Percentiles rank a stretch among this genome's conserved stretches.
These are phyloP conservation scores for Aphodius granarius DNA, from an alignment of 2,888 invertebrate species.

Conservation along the genomic window DNA sequence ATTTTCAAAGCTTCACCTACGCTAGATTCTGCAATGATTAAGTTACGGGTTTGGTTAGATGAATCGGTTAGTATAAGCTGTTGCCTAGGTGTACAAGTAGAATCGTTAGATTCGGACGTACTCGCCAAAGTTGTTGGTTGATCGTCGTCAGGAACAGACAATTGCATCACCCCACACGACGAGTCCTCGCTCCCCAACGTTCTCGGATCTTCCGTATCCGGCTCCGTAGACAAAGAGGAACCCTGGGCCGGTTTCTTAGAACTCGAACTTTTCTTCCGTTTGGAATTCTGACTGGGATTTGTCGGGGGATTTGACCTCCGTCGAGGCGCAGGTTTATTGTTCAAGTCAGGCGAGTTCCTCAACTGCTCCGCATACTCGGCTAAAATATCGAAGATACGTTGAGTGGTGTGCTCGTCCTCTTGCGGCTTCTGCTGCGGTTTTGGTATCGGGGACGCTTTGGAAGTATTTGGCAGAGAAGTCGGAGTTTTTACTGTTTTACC, in stretches of 20 bases:
- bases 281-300: slow-evolving; percentile 69
- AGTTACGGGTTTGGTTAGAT: slow-evolving; percentile 56
- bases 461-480: slow-evolving; percentile 57
- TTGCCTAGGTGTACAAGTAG: slow-evolving; percentile 42
- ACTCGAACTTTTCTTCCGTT: slow-evolving; percentile 67
- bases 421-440: slow-evolving; percentile 73
- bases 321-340: slow-evolving; percentile 79
- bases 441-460: slow-evolving; percentile 68
- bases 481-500: slow-evolving; percentile 62
- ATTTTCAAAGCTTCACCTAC: slow-evolving; percentile 67
- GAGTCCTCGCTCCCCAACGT: slow-evolving; percentile 79
- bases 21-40: slow-evolving; percentile 61
- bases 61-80: slow-evolving; percentile 48
- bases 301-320: slow-evolving; percentile 74
- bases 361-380: slow-evolving; percentile 81
- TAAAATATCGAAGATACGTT: slow-evolving; percentile 76
- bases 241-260: slow-evolving; percentile 59
- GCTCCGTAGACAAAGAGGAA: slow-evolving; percentile 46
- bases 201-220: slow-evolving; percentile 65
- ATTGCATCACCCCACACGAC: slow-evolving; percentile 67
- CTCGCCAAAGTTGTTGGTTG: slow-evolving; percentile 55
- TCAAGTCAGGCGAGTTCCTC: slow-evolving; percentile 76
- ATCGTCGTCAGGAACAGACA: slow-evolving; percentile 61
- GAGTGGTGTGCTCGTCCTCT: slow-evolving; percentile 80
- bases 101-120: slow-evolving; percentile 53